phyloP scores from a whole-genome alignment of 2,888 invertebrate species.

The Andrena bucephala region DNA sequence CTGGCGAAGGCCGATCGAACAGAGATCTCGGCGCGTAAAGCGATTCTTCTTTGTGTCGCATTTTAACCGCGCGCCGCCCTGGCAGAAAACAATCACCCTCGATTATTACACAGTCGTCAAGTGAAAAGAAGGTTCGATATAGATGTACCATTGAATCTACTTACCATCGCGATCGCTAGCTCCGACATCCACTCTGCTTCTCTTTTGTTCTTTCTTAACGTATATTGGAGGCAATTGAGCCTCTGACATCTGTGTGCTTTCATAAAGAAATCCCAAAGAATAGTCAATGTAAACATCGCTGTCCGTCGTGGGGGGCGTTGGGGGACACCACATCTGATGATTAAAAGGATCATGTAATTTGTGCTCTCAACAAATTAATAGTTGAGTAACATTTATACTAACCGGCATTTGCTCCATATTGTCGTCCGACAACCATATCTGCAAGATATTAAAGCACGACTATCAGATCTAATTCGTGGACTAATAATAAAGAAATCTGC shows the following conservation, averaged over 20 bases:
- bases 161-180: conserved; percentile 85
- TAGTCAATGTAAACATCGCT: conserved; percentile 96
- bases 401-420: conserved; percentile 93
- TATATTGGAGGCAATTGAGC: conserved; percentile 92
- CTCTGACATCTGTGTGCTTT: conserved; percentile 91
- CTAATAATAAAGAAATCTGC: conserved; percentile 37
- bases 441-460: conserved; percentile 82
- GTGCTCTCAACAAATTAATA: background rate
- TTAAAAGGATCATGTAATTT: conserved; percentile 33
- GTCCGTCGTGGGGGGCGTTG: conserved; percentile 97
- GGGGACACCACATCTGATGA: conserved; percentile 97
- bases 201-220: conserved; percentile 91
- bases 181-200: conserved; percentile 89
- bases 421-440: conserved; percentile 92
- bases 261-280: conserved; percentile 94
- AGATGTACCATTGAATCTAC: conserved; percentile 1
- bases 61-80: conserved; percentile 88
- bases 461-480: conserved; percentile 51
- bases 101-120: conserved; percentile 18
- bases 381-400: conserved; percentile 85
- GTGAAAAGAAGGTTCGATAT: background rate
- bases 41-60: conserved; percentile 90
- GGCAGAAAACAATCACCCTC: background rate
- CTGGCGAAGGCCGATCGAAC: conserved; percentile 92
- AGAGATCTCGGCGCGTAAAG: conserved; percentile 92